Evolutionary conservation across 2,797 vertebrate species (phyloP), one percentile per base, ranked within the genome.

Genomic region (Poeciliopsis infans): DNA sequence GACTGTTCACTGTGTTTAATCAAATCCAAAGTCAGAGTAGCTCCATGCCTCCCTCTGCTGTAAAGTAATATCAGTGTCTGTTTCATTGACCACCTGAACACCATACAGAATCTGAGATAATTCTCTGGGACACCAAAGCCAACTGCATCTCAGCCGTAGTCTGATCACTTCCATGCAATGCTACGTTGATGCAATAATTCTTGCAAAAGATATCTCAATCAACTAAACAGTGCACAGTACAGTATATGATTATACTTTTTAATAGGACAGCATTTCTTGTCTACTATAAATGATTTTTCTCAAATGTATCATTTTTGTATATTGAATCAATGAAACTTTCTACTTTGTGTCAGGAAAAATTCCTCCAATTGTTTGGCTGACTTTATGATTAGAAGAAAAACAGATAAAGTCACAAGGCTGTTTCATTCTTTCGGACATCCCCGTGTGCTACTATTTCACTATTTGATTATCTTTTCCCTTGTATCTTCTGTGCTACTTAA

Each of bases 341-440:
- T 5, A 78, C 49, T 33, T 13, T 71, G 85, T 68, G n/a, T 20
- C 7, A 12, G 41, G 11, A 87, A 85, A 46, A 51, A 83, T 51
- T 18, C 64, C 51, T 25, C 33, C 33, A 84, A 74, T 81, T 84
- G 83, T 88, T 85, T 86, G 84, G 83, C 85, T 88, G 80, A 91
- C 90, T 91, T 94, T 49, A 79, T 74, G 79, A 81, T 59, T 28
- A 79, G 55, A 78, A 76, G 61, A 74, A 85, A 82, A 86, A 88
- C 55, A 78, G 81, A 83, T 55, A 45, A 28, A 82, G 89, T 95
- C 95, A 95, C 87, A 75, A 92, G 92, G 81, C 61, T 33, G 64
- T 86, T 80, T 82, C 47, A 85, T 85, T 83, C 78, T 75, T 79
- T 78, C 73, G 72, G 78, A 84, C 76, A 79, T 79, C 78, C 74